phyloP scores from a whole-genome alignment of 2,113 vertebrate species.

The Hippocampus comes region DNA sequence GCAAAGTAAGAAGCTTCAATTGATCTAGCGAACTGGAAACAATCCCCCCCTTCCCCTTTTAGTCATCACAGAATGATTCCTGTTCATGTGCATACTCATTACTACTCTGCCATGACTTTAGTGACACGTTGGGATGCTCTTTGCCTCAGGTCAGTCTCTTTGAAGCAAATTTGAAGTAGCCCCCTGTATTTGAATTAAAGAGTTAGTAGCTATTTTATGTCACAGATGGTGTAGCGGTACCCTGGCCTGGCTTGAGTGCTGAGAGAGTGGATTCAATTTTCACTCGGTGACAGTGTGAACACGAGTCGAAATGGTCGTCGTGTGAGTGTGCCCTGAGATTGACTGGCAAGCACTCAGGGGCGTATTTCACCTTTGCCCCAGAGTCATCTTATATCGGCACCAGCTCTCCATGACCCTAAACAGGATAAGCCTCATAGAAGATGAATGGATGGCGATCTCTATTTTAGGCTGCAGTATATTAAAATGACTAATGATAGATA shows the following conservation, averaged over 20 bases:
- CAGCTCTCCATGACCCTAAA: too few species aligned
- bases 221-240: not conserved
- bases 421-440: too few species aligned
- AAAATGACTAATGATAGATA: too few species aligned
- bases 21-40: slow-evolving; percentile 34
- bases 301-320: not conserved
- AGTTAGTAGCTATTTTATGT: not conserved
- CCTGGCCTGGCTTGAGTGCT: not conserved
- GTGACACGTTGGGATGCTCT: slow-evolving; percentile 2
- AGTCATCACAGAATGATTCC: slow-evolving; percentile 26
- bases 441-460: too few species aligned
- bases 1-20: slow-evolving; percentile 27
- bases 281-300: not conserved
- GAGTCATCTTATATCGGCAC: too few species aligned
- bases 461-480: too few species aligned
- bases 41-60: slow-evolving; percentile 27
- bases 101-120: not conserved
- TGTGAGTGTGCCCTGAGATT: not conserved
- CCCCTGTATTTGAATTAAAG: not conserved
- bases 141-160: slow-evolving; percentile 7
- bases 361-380: not conserved
- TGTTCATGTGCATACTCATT: slow-evolving; percentile 4
- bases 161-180: not conserved
- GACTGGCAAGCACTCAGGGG: too few species aligned
- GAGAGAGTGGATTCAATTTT: not conserved